Conservation (phyloP, 1,140 invertebrate species). For the Ganaspis sp. region DNA sequence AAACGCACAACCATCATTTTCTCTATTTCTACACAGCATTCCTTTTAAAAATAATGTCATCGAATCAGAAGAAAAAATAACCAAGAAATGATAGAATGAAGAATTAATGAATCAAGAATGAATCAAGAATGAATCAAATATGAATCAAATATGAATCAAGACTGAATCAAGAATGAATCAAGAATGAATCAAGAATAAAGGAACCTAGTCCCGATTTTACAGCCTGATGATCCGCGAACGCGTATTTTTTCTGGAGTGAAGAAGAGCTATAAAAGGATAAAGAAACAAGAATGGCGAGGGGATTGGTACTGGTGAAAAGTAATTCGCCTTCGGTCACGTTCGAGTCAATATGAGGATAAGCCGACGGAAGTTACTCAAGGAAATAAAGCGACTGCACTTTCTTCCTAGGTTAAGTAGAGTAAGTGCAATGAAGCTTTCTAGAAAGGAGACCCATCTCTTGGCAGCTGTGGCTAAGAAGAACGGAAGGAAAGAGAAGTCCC, state of each 20-base stretch:
- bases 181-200: too few species aligned
- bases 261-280: background rate
- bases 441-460: conserved; percentile 31
- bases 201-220: too few species aligned
- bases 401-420: conserved; percentile 13
- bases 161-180: too few species aligned
- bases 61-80: too few species aligned
- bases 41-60: too few species aligned
- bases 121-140: too few species aligned
- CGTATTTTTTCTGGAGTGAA: background rate
- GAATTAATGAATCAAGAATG: too few species aligned
- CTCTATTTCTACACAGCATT: too few species aligned
- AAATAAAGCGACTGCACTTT: conserved; percentile 22
- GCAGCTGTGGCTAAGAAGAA: conserved; percentile 18
- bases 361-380: conserved; percentile 2
- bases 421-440: conserved; percentile 26
- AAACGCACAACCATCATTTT: too few species aligned
- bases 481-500: conserved; percentile 38
- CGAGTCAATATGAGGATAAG: conserved; percentile 3
- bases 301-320: conserved; percentile 33
- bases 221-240: background rate
- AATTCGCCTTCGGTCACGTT: conserved; percentile 39
- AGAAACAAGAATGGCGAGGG: background rate
- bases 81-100: too few species aligned
- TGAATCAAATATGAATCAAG: too few species aligned